These are phyloP conservation scores for Ginglymostoma cirratum DNA, from an alignment of 2,113 vertebrate genomes.

Conservation along the genomic window DNA sequence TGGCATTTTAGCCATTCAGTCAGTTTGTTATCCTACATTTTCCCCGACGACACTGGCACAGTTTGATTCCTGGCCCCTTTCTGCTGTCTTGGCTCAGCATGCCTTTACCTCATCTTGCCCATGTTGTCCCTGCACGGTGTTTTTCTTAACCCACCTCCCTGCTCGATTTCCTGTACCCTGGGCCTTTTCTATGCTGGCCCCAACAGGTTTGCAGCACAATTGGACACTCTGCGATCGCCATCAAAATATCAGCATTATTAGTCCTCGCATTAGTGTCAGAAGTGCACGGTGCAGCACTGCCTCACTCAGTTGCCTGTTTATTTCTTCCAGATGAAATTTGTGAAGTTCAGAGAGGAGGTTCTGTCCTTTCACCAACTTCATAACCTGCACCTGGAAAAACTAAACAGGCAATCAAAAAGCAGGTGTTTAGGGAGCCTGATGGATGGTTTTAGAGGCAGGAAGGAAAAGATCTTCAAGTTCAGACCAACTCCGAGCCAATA, in stretches of 20 bases:
- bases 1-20: neutral
- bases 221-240: neutral
- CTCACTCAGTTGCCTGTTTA: neutral
- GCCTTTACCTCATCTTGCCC: neutral
- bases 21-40: neutral
- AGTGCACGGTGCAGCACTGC: neutral
- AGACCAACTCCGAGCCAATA: neutral
- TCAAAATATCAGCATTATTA: neutral
- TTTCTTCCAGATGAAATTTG: conserved; percentile 5
- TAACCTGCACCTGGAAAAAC: conserved; percentile 14
- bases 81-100: neutral
- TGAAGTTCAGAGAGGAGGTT: neutral
- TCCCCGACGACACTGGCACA: neutral
- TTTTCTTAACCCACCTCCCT: neutral
- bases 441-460: neutral
- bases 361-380: neutral
- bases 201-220: neutral
- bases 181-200: neutral
- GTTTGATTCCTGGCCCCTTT: neutral
- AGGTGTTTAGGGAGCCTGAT: neutral
- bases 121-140: neutral
- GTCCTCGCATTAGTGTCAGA: neutral
- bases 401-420: neutral
- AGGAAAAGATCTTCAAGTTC: neutral
- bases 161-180: neutral